Conservation (phyloP, 2,797 vertebrate genomes). For the Sebastes miniatus region DNA sequence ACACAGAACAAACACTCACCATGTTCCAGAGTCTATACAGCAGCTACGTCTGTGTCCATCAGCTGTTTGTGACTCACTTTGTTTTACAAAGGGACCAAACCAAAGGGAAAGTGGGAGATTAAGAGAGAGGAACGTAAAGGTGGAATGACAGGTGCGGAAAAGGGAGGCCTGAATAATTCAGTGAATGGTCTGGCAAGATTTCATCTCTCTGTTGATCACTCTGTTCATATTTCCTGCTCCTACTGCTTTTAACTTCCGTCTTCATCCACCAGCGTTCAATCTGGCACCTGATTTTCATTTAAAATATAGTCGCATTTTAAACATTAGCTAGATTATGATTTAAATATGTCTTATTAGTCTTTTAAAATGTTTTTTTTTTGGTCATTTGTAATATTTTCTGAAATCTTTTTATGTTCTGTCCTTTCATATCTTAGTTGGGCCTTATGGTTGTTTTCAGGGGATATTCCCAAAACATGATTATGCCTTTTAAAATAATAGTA, state of each 20-base stretch:
- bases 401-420: neutral
- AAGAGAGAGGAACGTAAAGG: conserved; percentile 36
- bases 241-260: neutral
- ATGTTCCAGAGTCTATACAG: neutral
- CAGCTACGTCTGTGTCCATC: neutral
- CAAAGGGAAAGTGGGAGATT: neutral
- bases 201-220: conserved; percentile 50
- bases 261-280: neutral
- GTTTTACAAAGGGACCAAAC: neutral
- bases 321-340: neutral
- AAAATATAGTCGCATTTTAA: neutral
- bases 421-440: neutral
- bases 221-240: conserved; percentile 1
- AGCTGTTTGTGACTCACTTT: conserved; percentile 12
- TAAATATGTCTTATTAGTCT: neutral
- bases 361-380: neutral
- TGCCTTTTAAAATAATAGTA: neutral
- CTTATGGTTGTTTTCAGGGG: neutral
- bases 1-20: neutral
- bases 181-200: conserved; percentile 48
- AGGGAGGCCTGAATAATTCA: conserved; percentile 63
- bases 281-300: neutral
- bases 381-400: neutral
- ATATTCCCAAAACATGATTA: neutral
- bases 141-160: conserved; percentile 56